phyloP scores from a whole-genome alignment of 2,888 invertebrate genomes.

The Rotaria magnacalcarata region DNA sequence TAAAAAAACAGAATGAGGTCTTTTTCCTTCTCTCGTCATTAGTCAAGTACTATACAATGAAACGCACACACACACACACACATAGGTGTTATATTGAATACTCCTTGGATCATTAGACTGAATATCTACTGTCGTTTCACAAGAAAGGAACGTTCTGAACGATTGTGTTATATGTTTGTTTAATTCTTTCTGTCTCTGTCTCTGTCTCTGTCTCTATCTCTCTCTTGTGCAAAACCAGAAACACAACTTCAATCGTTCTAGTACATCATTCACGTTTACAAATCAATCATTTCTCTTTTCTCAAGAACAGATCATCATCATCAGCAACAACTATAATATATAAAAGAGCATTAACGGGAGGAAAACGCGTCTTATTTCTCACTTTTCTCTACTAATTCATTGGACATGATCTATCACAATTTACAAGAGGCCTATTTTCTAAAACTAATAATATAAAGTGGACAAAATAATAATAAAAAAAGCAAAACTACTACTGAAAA shows the following conservation, averaged over 20 bases:
- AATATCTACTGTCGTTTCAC: not conserved
- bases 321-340: not conserved
- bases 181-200: not conserved
- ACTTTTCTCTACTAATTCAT: not conserved
- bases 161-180: not conserved
- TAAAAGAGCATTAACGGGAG: not conserved
- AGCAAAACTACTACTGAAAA: not conserved
- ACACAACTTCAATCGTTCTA: slow-evolving; percentile 16
- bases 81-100: not conserved
- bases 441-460: not conserved
- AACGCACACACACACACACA: not conserved
- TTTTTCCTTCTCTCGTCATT: not conserved
- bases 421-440: not conserved
- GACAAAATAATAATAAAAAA: too few species aligned
- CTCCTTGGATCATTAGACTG: not conserved
- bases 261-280: not conserved
- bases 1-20: not conserved
- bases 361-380: not conserved
- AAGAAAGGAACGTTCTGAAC: not conserved
- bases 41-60: slow-evolving; percentile 13
- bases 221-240: not conserved
- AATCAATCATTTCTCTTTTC: slow-evolving; percentile 2
- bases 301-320: slow-evolving; percentile 7
- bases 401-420: not conserved
- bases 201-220: not conserved